These are phyloP conservation scores for Serilophus lunatus DNA, from an alignment of 2,113 vertebrate species.

Conservation along the genomic window DNA sequence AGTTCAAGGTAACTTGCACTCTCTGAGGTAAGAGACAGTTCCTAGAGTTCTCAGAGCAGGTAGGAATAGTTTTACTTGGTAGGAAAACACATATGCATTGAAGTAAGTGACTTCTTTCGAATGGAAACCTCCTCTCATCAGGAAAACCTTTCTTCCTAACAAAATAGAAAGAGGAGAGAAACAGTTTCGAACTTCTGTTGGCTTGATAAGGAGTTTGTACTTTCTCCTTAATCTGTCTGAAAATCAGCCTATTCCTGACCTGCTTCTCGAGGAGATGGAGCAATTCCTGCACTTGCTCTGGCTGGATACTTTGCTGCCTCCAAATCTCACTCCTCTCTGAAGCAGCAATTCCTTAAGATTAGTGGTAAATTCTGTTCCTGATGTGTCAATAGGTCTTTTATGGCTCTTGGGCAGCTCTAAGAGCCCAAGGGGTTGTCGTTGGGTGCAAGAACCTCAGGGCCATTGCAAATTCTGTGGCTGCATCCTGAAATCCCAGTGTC, in stretches of 20 bases:
- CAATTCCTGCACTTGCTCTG: neutral
- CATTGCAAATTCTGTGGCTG: neutral
- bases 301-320: neutral
- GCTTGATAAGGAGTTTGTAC: neutral
- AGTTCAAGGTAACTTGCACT: neutral
- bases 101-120: neutral
- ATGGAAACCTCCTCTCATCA: neutral
- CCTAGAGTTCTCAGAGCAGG: neutral
- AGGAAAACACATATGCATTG: neutral
- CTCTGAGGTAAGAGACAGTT: neutral
- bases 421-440: neutral
- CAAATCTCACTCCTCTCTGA: neutral
- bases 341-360: neutral
- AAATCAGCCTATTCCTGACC: neutral
- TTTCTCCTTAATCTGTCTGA: neutral
- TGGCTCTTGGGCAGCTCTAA: neutral
- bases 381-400: rapidly evolving
- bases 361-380: neutral
- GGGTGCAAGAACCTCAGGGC: neutral
- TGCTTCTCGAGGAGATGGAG: neutral
- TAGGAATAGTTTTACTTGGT: neutral
- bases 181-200: neutral
- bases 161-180: neutral
- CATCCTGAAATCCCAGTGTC: neutral
- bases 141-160: neutral